A percentile compares a stretch with the other conserved stretches of the same genome.
These are phyloP conservation scores for Neopelma chrysocephalum DNA, from an alignment of 2,797 vertebrate species.

Conservation along the genomic window DNA sequence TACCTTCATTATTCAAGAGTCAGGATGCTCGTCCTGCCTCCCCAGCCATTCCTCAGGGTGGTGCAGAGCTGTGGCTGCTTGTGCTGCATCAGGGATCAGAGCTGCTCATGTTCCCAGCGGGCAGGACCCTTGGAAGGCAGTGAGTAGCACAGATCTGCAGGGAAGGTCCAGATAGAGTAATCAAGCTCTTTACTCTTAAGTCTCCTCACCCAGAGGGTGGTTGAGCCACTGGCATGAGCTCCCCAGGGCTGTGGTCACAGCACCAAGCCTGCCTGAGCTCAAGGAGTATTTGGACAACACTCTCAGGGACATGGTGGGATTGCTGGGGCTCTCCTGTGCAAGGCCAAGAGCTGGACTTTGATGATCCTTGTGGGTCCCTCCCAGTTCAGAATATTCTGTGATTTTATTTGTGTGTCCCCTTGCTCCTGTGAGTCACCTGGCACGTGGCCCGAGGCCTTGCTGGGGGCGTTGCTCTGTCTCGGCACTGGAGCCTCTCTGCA, in stretches of 20 bases:
- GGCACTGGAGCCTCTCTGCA: neutral
- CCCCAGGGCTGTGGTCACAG: neutral
- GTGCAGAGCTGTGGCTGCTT: neutral
- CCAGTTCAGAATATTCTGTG: neutral
- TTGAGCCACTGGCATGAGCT: neutral
- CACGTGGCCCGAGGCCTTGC: neutral
- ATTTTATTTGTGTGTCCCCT: neutral
- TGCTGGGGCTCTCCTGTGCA: neutral
- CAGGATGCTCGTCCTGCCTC: neutral
- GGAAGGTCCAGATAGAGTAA: neutral
- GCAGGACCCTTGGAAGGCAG: neutral
- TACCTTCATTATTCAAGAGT: neutral
- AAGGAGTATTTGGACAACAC: neutral
- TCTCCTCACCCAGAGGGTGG: neutral
- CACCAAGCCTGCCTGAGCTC: neutral
- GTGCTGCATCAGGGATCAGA: neutral
- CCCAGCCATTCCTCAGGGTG: neutral
- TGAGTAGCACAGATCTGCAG: neutral
- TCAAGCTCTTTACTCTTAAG: neutral
- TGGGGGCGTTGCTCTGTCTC: neutral
- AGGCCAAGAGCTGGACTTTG: neutral
- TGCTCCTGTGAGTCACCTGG: conserved; percentile 44
- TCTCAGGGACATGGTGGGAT: neutral
- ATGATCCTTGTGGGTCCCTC: neutral
- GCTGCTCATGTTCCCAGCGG: neutral